A percentile compares a stretch with the other conserved stretches of the same genome.
These are phyloP conservation scores for Scelioninae gen. 1 DNA, from an alignment of 2,888 invertebrate species.

Conservation along the genomic window DNA sequence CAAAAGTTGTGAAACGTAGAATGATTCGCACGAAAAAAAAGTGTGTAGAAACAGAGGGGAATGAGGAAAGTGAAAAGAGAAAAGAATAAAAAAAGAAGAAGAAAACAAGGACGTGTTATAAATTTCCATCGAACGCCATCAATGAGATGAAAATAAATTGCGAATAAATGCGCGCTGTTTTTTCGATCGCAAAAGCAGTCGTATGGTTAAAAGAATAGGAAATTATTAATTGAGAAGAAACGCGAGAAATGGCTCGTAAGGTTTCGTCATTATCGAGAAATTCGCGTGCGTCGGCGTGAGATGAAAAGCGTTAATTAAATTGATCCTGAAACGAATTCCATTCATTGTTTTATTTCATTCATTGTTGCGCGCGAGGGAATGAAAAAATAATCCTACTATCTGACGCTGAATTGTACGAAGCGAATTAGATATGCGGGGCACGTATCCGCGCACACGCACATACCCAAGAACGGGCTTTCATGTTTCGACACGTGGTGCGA, in stretches of 20 bases:
- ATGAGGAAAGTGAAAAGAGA: no score
- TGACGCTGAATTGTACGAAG: slow-evolving; percentile 53
- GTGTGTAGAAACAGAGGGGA: not conserved
- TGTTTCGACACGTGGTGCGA: slow-evolving; percentile 68
- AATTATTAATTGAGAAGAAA: no score
- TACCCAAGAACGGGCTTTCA: slow-evolving; percentile 62
- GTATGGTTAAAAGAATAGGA: no score
- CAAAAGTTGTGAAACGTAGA: slow-evolving; percentile 48
- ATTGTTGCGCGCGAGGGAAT: slow-evolving; percentile 36
- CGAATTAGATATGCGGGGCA: slow-evolving; percentile 60
- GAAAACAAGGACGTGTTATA: slow-evolving; percentile 22
- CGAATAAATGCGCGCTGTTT: not conserved
- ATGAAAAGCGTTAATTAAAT: no score
- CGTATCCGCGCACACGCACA: slow-evolving; percentile 54
- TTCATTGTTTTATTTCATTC: slow-evolving; percentile 64
- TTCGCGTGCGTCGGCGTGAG: no score
- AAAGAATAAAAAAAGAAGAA: slow-evolving; percentile 11
- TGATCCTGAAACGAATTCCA: slow-evolving; percentile 40
- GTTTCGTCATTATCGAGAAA: no score
- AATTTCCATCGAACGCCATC: slow-evolving; percentile 24
- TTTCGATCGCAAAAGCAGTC: no score
- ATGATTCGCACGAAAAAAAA: slow-evolving; percentile 41
- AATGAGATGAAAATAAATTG: slow-evolving; percentile 13
- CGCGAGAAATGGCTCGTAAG: no score
- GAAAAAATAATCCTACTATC: slow-evolving; percentile 52